Evolutionary conservation across 2,797 vertebrate genomes (phyloP).

Genomic region (Enteromius fasciolatus): DNA sequence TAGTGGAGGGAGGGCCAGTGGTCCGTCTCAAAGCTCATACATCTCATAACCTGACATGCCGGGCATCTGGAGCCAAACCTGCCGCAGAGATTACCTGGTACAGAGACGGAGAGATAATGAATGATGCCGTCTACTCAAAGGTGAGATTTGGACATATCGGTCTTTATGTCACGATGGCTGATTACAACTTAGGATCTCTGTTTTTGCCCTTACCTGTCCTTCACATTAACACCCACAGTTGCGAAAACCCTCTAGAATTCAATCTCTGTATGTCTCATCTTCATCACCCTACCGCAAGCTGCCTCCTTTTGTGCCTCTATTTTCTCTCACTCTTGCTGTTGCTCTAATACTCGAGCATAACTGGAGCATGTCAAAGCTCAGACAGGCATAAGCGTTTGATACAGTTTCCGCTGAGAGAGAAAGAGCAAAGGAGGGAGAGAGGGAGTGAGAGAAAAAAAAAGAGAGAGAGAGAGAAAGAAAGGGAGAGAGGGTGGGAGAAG

Average conservation of each 20-base stretch:
- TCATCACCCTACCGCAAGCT: constrained; percentile 11
- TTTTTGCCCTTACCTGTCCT: constrained; percentile 36
- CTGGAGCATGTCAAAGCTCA: constrained; percentile 85
- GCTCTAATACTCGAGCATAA: constrained; percentile 57
- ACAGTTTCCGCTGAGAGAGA: constrained; percentile 68
- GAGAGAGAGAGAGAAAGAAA: constrained; percentile 8
- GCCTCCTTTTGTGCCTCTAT: constrained; percentile 26
- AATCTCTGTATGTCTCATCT: constrained; percentile 69
- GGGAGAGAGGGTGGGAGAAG: constrained; percentile 28
- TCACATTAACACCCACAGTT: constrained; percentile 23
- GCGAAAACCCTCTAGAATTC: constrained; percentile 32
- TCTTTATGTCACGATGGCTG: not conserved
- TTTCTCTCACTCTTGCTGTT: constrained; percentile 26
- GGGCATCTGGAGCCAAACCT: constrained; percentile 82
- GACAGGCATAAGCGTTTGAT: constrained; percentile 83
- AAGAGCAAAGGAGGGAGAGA: constrained; percentile 26
- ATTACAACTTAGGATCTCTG: not conserved
- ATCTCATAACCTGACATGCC: constrained; percentile 87
- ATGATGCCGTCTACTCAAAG: constrained; percentile 83
- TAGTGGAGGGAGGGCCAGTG: constrained; percentile 85
- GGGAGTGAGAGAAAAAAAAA: constrained; percentile 1
- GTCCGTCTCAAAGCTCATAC: constrained; percentile 86
- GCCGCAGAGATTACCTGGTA: constrained; percentile 91
- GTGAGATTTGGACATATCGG: constrained; percentile 64
- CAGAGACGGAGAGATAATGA: constrained; percentile 85